Conservation (phyloP, 2,113 vertebrate species). For the Passer montanus region DNA sequence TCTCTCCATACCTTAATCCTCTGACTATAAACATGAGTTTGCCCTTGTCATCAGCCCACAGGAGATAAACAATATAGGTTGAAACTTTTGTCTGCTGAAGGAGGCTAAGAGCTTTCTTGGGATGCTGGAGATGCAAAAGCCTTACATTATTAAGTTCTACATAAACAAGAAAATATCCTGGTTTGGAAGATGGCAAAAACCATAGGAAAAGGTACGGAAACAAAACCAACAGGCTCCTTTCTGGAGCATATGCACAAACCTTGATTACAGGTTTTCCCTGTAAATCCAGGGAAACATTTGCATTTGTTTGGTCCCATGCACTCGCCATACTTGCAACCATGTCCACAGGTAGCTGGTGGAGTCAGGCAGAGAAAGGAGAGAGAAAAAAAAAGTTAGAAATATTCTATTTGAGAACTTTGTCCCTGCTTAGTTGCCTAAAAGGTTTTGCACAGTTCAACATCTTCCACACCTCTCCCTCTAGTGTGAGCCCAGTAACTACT, state of each 20-base stretch:
- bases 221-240: background rate
- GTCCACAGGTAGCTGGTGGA: slow-evolving; percentile 85
- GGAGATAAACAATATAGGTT: background rate
- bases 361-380: slow-evolving; percentile 54
- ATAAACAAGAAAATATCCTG: background rate
- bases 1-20: background rate
- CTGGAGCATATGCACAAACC: slow-evolving; percentile 72
- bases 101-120: background rate
- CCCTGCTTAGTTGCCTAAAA: background rate
- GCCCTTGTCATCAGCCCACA: background rate
- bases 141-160: background rate
- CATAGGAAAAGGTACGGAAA: background rate
- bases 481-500: background rate
- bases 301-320: slow-evolving; percentile 92
- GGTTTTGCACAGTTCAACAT: background rate
- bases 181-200: background rate
- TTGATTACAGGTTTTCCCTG: slow-evolving; percentile 92
- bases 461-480: background rate
- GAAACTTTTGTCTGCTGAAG: background rate
- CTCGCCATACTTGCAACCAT: slow-evolving; percentile 91
- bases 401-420: background rate
- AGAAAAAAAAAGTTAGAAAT: slow-evolving; percentile 36
- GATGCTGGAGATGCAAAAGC: background rate
- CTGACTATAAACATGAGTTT: background rate
- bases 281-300: slow-evolving; percentile 91